These are phyloP conservation scores for Brevimyrus niger DNA, from an alignment of 2,113 vertebrate species.

Conservation along the genomic window DNA sequence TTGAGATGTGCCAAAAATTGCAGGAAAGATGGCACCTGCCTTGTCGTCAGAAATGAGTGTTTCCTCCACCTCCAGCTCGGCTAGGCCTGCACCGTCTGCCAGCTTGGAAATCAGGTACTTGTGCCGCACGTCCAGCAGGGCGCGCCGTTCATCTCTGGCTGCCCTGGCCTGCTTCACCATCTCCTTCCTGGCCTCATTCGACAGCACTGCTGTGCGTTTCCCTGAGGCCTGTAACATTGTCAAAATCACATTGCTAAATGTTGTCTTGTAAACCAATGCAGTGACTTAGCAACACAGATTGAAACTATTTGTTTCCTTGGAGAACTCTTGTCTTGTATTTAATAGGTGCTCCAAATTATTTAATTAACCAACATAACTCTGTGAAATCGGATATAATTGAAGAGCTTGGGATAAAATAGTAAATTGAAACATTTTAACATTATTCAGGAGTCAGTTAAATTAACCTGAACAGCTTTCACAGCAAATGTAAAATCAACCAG, in stretches of 20 bases:
- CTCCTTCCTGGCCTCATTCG: conserved; percentile 62
- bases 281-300: background rate
- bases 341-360: background rate
- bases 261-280: background rate
- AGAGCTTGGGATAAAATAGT: background rate
- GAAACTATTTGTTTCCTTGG: background rate
- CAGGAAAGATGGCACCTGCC: background rate
- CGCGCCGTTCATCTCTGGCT: conserved; percentile 59
- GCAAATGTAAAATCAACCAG: background rate
- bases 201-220: conserved; percentile 50
- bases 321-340: background rate
- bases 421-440: background rate
- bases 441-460: background rate
- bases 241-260: background rate
- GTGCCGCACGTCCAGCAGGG: conserved; percentile 60
- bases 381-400: background rate
- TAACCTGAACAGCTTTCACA: background rate
- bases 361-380: background rate
- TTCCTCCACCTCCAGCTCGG: conserved; percentile 61
- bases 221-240: conserved; percentile 42
- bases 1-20: background rate
- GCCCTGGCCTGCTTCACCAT: conserved; percentile 51
- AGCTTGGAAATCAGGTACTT: conserved; percentile 62
- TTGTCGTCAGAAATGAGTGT: conserved; percentile 46
- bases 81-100: conserved; percentile 47